Evolutionary conservation across 2,888 invertebrate genomes (phyloP).

Genomic region (Acleris laterana): DNA sequence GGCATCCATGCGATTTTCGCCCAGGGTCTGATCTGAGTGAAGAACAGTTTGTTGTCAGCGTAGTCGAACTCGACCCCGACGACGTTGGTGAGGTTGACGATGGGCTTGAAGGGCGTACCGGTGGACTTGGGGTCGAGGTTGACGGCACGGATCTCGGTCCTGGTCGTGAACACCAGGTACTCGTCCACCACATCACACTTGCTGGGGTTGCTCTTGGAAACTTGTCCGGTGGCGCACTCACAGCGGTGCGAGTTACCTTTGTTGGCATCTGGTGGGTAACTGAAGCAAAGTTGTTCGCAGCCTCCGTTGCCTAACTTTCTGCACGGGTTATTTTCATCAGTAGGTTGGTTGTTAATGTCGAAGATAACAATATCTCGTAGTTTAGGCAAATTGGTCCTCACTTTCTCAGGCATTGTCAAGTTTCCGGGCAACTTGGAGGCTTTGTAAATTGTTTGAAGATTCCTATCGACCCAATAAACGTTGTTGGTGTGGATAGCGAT

Average conservation of each 20-base stretch:
- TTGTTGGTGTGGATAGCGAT: conserved; percentile 93
- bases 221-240: conserved; percentile 95
- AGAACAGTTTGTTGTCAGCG: conserved; percentile 93
- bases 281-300: conserved; percentile 98
- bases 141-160: conserved; percentile 96
- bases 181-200: conserved; percentile 94
- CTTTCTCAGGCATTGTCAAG: conserved; percentile 86
- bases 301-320: conserved; percentile 90
- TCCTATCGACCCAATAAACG: conserved; percentile 98
- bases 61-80: conserved; percentile 98
- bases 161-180: conserved; percentile 96
- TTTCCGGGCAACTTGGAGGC: conserved; percentile 91
- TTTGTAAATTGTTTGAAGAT: conserved; percentile 92
- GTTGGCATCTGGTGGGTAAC: conserved; percentile 89
- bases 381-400: conserved; percentile 93
- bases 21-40: conserved; percentile 97
- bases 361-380: conserved; percentile 96
- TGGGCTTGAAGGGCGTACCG: conserved; percentile 92
- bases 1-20: conserved; percentile 93
- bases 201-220: conserved; percentile 86
- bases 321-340: conserved; percentile 92
- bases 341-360: conserved; percentile 94
- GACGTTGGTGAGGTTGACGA: conserved; percentile 94
- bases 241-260: conserved; percentile 87
- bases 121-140: conserved; percentile 93